Conservation (phyloP, 2,888 invertebrate genomes). For the Chymomyza amoena region DNA sequence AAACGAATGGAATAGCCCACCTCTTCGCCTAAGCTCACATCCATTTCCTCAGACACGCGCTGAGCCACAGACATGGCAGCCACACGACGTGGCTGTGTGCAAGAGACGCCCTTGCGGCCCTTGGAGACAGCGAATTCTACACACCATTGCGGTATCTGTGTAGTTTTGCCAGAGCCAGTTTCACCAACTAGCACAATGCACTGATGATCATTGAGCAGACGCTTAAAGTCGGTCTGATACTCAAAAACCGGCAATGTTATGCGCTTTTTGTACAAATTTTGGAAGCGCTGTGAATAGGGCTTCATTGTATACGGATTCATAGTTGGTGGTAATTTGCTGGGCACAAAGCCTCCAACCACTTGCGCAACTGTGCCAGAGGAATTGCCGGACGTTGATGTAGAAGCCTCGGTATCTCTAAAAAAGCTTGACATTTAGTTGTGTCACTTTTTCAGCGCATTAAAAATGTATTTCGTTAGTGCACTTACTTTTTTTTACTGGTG, state of each 20-base stretch:
- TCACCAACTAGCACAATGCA: conserved; percentile 98
- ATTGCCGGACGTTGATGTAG: conserved; percentile 14
- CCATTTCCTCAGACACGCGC: conserved; percentile 99
- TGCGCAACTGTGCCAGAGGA: conserved; percentile 18
- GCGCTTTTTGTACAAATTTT: conserved; percentile 92
- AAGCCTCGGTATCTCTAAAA: conserved; percentile 20
- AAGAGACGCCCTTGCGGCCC: conserved; percentile 91
- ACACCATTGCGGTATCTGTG: conserved; percentile 99
- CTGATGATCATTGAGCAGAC: conserved; percentile 94
- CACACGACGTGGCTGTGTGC: conserved; percentile 97
- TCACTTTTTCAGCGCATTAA: neutral
- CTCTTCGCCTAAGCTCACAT: conserved; percentile 93
- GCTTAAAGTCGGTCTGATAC: conserved; percentile 97
- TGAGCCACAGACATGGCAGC: conserved; percentile 99
- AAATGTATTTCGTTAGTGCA: conserved; percentile 31
- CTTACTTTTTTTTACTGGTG: conserved; percentile 84
- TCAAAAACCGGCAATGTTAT: conserved; percentile 98
- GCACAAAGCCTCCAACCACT: conserved; percentile 67
- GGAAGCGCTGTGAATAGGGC: conserved; percentile 93
- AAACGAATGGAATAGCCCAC: conserved; percentile 99
- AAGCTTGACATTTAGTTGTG: neutral
- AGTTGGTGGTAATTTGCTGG: conserved; percentile 78
- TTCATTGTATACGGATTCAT: conserved; percentile 89
- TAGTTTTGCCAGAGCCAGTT: conserved; percentile 99
- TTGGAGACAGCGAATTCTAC: conserved; percentile 85